These are phyloP conservation scores for Coregonus ussuriensis DNA, from an alignment of 2,797 vertebrate genomes.

Conservation along the genomic window DNA sequence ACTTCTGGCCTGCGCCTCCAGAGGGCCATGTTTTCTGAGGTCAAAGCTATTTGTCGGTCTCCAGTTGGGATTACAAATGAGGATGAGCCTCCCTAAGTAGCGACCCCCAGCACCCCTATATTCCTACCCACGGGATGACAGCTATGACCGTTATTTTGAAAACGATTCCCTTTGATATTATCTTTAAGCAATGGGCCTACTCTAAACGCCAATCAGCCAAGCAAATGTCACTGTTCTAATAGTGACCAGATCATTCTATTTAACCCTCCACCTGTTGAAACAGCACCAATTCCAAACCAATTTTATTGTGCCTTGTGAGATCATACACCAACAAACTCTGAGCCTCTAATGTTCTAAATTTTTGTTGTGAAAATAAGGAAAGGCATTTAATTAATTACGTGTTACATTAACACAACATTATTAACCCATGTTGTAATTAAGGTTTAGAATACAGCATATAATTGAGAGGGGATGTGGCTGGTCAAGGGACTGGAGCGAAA, in stretches of 20 bases:
- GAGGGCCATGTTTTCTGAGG: slow-evolving; percentile 70
- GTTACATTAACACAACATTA: slow-evolving; percentile 51
- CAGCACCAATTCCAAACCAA: neutral
- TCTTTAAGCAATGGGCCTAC: slow-evolving; percentile 62
- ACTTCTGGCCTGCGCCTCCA: slow-evolving; percentile 75
- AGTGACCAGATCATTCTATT: neutral
- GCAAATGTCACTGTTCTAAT: slow-evolving; percentile 14
- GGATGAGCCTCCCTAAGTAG: slow-evolving; percentile 79
- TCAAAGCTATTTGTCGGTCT: slow-evolving; percentile 85
- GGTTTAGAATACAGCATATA: slow-evolving; percentile 44
- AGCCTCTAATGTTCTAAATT: slow-evolving; percentile 39
- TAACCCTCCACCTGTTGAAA: neutral
- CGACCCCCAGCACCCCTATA: slow-evolving; percentile 66
- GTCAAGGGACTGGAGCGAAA: slow-evolving; percentile 27
- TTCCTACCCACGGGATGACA: slow-evolving; percentile 68
- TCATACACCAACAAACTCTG: neutral
- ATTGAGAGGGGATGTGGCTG: slow-evolving; percentile 34
- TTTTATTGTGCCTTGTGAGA: slow-evolving; percentile 2
- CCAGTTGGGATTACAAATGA: slow-evolving; percentile 83
- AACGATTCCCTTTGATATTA: slow-evolving; percentile 71
- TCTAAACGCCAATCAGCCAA: slow-evolving; percentile 26
- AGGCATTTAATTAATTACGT: slow-evolving; percentile 43
- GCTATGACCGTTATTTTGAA: slow-evolving; percentile 63
- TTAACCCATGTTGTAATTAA: slow-evolving; percentile 56
- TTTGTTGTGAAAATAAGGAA: slow-evolving; percentile 45